A percentile compares a stretch with the other conserved stretches of the same genome.
These are phyloP conservation scores for Cephalopholis sonnerati DNA, from an alignment of 2,113 vertebrate species.

Conservation along the genomic window DNA sequence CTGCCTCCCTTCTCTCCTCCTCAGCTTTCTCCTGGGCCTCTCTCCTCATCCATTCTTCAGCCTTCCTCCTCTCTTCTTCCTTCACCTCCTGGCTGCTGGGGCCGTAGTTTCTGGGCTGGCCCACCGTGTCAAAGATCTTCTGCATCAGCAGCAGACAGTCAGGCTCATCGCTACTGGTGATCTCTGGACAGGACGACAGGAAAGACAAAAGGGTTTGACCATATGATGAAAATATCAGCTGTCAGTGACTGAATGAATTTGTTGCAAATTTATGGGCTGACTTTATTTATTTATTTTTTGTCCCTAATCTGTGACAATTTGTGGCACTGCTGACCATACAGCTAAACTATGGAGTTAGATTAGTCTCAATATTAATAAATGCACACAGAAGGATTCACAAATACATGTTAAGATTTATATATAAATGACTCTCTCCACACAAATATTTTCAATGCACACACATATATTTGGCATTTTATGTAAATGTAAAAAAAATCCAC, in stretches of 20 bases:
- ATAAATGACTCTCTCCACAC: too few species aligned
- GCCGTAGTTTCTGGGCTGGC: slow-evolving; percentile 89
- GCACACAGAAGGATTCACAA: too few species aligned
- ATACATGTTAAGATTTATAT: too few species aligned
- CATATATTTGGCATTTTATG: too few species aligned
- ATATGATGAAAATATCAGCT: background rate
- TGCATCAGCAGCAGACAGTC: slow-evolving; percentile 84
- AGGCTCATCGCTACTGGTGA: slow-evolving; percentile 83
- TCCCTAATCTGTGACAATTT: background rate
- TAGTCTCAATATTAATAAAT: too few species aligned
- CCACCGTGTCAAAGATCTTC: slow-evolving; percentile 86
- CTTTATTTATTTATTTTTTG: background rate
- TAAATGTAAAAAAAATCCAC: too few species aligned
- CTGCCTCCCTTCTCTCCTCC: slow-evolving; percentile 75
- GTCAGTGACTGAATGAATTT: too few species aligned
- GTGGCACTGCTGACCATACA: background rate
- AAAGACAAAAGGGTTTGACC: background rate
- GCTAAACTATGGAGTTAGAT: too few species aligned
- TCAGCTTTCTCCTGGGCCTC: slow-evolving; percentile 81
- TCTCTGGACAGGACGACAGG: slow-evolving; percentile 78
- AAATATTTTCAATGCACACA: too few species aligned
- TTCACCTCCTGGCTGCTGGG: slow-evolving; percentile 85
- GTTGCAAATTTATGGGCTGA: background rate
- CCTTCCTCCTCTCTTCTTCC: slow-evolving; percentile 78
- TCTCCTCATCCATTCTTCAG: slow-evolving; percentile 79